Conservation (phyloP, 2,113 vertebrate species). For the Zosterops pallidus region DNA sequence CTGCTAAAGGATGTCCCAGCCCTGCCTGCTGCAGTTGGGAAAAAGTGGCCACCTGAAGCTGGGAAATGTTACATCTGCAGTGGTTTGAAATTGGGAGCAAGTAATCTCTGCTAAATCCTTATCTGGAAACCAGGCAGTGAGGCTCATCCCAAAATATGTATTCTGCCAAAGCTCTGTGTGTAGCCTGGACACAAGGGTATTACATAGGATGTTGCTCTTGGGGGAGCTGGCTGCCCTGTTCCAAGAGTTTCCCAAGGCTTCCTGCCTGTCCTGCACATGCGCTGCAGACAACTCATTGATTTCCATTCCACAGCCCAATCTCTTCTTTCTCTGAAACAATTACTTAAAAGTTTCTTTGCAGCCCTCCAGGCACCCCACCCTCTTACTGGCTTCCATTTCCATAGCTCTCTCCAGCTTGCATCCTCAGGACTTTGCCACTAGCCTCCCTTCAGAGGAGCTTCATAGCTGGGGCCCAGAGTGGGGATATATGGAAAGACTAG, state of each 20-base stretch:
- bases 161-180: not conserved
- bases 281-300: not conserved
- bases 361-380: not conserved
- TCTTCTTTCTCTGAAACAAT: constrained; percentile 11
- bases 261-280: not conserved
- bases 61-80: not conserved
- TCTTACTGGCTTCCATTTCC: not conserved
- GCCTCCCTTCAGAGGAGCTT: not conserved
- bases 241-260: not conserved
- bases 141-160: not conserved
- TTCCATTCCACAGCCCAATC: not conserved
- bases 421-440: not conserved
- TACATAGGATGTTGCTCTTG: not conserved
- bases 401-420: not conserved
- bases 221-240: not conserved
- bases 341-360: not conserved
- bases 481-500: not conserved
- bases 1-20: not conserved
- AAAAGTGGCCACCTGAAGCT: not conserved
- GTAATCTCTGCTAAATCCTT: not conserved
- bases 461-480: not conserved
- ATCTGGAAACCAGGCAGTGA: not conserved
- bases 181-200: not conserved
- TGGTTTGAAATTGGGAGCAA: not conserved
- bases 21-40: not conserved